A percentile compares a stretch with the other conserved stretches of the same genome.
Conservation (phyloP, 2,888 invertebrate species). For the Ceriagrion tenellum region DNA sequence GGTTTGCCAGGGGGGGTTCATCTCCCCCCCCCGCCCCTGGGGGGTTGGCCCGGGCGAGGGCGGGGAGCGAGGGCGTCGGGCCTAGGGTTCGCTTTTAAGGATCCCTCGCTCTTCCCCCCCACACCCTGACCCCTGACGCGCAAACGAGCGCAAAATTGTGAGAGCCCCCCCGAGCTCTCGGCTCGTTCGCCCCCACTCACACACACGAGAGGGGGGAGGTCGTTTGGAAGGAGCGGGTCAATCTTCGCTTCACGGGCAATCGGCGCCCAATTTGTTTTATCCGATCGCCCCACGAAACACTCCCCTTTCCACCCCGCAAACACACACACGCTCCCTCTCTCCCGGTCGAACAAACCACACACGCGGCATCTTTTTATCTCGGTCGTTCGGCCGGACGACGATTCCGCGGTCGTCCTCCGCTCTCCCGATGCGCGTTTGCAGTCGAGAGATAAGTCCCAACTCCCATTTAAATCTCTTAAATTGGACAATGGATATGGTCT, state of each 20-base stretch:
- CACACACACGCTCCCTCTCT: not conserved
- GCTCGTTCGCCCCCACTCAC: no score
- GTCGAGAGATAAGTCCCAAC: not conserved
- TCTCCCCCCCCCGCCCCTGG: not conserved
- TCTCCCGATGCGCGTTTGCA: not conserved
- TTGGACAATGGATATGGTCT: not conserved
- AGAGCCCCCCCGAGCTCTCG: not conserved
- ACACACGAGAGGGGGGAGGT: no score
- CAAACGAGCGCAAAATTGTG: constrained; percentile 12
- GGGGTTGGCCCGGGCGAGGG: not conserved
- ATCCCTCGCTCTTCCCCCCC: not conserved
- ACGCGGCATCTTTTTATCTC: no score
- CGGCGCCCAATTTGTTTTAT: constrained; percentile 15
- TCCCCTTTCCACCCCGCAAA: not conserved
- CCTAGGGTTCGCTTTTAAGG: not conserved
- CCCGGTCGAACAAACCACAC: not conserved
- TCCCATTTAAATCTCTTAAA: constrained; percentile 8
- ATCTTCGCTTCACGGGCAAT: constrained; percentile 12
- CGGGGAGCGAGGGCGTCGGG: not conserved
- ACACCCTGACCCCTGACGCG: not conserved
- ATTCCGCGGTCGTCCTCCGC: no score
- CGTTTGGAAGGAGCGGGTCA: not conserved
- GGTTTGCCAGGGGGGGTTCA: not conserved
- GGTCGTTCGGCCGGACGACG: no score
- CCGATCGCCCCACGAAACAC: not conserved